Conservation (phyloP, 2,797 vertebrate genomes). For the Crax fasciolata region DNA sequence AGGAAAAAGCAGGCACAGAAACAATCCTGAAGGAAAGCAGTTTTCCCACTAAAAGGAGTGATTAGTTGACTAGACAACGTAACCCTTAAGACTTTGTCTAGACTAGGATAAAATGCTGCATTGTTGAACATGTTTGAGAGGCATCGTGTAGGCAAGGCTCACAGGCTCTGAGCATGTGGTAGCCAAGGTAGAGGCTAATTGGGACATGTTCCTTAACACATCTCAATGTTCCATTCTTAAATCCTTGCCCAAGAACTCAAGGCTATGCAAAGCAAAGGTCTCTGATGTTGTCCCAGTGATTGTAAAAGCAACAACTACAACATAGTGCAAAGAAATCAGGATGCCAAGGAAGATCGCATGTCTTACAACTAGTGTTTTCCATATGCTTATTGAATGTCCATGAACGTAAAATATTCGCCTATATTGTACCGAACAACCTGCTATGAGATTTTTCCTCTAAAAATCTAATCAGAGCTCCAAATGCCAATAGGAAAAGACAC, state of each 20-base stretch:
- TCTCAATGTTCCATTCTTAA: slow-evolving; percentile 27
- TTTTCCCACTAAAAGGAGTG: slow-evolving; percentile 18
- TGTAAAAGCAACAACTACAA: neutral
- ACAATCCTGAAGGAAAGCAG: slow-evolving; percentile 22
- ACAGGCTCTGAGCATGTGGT: neutral
- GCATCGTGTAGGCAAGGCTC: neutral
- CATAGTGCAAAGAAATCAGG: neutral
- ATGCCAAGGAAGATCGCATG: neutral
- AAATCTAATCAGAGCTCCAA: slow-evolving; percentile 22
- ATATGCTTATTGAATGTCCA: rapidly evolving
- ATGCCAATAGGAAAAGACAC: neutral
- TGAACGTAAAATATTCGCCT: slow-evolving; percentile 13
- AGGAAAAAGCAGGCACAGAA: slow-evolving; percentile 25
- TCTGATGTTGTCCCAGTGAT: slow-evolving; percentile 4
- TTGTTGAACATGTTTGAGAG: neutral
- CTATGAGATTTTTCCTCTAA: slow-evolving; percentile 27
- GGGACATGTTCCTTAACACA: neutral
- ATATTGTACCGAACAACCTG: neutral
- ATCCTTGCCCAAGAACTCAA: slow-evolving; percentile 38
- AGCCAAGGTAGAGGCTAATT: slow-evolving; percentile 41
- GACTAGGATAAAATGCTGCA: slow-evolving; percentile 53
- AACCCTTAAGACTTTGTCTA: slow-evolving; percentile 64
- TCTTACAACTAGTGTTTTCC: neutral
- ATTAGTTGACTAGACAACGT: slow-evolving; percentile 20
- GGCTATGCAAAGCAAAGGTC: slow-evolving; percentile 46